These are phyloP conservation scores for Psittacula derbiana DNA, from an alignment of 2,797 vertebrate species.

Conservation along the genomic window DNA sequence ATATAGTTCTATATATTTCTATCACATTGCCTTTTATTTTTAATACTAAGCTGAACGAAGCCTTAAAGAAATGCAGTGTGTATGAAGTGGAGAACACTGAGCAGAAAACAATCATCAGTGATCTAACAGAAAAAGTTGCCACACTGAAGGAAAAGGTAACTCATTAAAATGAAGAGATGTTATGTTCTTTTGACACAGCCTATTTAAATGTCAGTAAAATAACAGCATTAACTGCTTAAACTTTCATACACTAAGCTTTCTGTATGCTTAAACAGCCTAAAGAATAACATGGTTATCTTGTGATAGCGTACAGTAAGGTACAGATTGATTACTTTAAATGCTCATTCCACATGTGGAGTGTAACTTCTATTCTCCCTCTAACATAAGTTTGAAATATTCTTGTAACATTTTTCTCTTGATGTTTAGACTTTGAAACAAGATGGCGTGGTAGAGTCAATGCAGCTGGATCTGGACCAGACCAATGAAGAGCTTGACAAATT, in stretches of 20 bases:
- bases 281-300: not conserved
- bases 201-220: not conserved
- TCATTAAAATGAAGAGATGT: not conserved
- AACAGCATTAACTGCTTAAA: not conserved
- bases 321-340: not conserved
- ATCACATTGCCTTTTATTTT: not conserved
- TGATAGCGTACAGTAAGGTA: not conserved
- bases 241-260: not conserved
- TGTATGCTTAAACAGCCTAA: not conserved
- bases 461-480: conserved; percentile 86
- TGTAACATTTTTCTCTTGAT: not conserved
- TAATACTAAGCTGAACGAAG: conserved; percentile 77
- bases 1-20: not conserved
- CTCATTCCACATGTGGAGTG: fast-evolving
- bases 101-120: conserved; percentile 78
- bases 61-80: conserved; percentile 74
- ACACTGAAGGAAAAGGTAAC: conserved; percentile 86
- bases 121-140: conserved; percentile 82
- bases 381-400: not conserved
- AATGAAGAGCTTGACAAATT: conserved; percentile 90
- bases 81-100: conserved; percentile 81
- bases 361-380: not conserved
- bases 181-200: not conserved
- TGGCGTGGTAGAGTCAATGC: conserved; percentile 76
- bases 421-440: conserved; percentile 86